Conservation (phyloP, 37 sponge, comb jelly and placozoan species). For the Halichondria panicea region DNA sequence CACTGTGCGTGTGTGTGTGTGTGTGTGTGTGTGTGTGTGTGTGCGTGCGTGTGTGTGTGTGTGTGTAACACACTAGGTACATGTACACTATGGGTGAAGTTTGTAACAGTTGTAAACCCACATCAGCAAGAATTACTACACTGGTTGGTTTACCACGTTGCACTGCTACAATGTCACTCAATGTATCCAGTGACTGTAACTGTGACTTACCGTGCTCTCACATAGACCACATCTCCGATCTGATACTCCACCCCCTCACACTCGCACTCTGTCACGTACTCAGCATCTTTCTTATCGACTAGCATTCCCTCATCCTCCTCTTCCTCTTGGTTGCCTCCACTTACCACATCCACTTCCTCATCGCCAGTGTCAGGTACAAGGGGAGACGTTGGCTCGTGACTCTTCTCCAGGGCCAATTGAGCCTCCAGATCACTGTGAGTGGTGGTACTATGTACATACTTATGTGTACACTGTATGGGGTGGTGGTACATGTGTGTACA, state of each 20-base stretch:
- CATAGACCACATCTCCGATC: slow-evolving; percentile 55
- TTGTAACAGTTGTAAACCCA: no score
- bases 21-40: no score
- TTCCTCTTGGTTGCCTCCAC: not conserved
- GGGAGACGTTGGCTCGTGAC: not conserved
- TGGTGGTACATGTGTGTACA: no score
- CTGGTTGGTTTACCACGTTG: no score
- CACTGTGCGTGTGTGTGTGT: no score
- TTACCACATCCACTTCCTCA: not conserved
- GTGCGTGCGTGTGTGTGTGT: no score
- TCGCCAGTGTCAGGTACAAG: not conserved
- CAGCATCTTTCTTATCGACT: not conserved
- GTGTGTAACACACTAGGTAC: no score
- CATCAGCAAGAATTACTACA: no score
- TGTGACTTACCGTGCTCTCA: slow-evolving; percentile 30
- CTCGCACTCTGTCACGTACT: slow-evolving; percentile 5
- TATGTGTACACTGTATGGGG: no score
- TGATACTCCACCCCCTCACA: slow-evolving; percentile 24
- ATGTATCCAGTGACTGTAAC: no score
- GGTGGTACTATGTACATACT: no score
- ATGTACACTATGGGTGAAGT: no score
- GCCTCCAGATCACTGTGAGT: slow-evolving; percentile 12
- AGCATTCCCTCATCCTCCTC: slow-evolving; percentile 9
- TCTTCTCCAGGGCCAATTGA: not conserved
- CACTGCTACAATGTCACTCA: not conserved